Evolutionary conservation across 1,140 invertebrate genomes (phyloP).

Genomic region (Drosophila kanapiae): DNA sequence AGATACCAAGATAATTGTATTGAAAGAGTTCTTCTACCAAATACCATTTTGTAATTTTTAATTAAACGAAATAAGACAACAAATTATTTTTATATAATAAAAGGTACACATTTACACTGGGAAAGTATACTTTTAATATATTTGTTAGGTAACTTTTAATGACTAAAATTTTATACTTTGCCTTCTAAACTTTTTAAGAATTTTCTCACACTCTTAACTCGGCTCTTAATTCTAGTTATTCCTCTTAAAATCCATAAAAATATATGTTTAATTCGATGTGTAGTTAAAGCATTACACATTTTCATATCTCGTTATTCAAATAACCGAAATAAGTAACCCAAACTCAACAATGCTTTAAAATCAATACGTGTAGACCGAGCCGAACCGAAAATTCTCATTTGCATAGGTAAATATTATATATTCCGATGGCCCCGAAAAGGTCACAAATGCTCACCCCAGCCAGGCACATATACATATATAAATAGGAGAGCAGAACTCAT

Average conservation of each 20-base stretch:
- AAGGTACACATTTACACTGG: rapidly evolving
- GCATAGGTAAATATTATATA: constrained; percentile 54
- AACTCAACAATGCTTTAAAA: constrained; percentile 13
- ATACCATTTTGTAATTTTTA: background rate
- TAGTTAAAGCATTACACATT: background rate
- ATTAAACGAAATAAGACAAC: background rate
- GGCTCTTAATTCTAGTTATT: background rate
- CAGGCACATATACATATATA: constrained; percentile 56
- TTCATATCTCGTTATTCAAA: constrained; percentile 4
- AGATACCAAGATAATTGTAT: background rate
- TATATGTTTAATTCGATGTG: background rate
- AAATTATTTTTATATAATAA: background rate
- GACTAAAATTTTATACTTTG: background rate
- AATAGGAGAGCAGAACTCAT: constrained; percentile 72
- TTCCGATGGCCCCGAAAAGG: constrained; percentile 39
- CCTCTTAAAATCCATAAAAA: background rate
- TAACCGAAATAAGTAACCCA: background rate
- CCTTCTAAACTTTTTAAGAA: background rate
- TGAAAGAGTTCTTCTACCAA: background rate
- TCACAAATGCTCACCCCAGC: constrained; percentile 42
- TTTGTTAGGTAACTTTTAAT: background rate
- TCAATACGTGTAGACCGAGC: constrained; percentile 33
- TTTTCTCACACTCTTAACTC: background rate
- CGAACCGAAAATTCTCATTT: constrained; percentile 45
- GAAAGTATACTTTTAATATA: background rate